phyloP scores from a whole-genome alignment of 2,888 invertebrate species.

The Thereva unica region DNA sequence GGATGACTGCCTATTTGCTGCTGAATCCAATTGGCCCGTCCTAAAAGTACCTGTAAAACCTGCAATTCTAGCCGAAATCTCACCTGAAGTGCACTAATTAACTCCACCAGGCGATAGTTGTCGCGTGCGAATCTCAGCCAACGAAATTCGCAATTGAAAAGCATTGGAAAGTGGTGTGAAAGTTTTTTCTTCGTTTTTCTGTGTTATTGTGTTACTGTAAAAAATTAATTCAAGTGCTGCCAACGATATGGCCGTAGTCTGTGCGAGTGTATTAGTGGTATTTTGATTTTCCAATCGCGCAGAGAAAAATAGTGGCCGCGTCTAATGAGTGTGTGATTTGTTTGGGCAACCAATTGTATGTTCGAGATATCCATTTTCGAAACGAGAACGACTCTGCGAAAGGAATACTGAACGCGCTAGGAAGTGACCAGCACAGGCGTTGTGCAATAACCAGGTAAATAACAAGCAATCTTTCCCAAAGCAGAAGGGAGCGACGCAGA shows the following conservation, averaged over 20 bases:
- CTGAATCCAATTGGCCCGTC: neutral
- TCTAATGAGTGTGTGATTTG: neutral
- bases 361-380: slow-evolving; percentile 10
- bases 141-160: neutral
- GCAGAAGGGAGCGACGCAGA: too few relatives aligned
- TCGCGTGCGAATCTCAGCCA: too few relatives aligned
- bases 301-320: slow-evolving; percentile 2
- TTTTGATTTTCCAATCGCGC: slow-evolving; percentile 5
- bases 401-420: slow-evolving; percentile 9
- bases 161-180: slow-evolving; percentile 15
- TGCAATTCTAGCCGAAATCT: neutral
- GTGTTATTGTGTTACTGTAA: slow-evolving; percentile 18
- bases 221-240: slow-evolving; percentile 15
- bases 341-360: slow-evolving; percentile 12
- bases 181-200: slow-evolving; percentile 17
- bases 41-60: neutral
- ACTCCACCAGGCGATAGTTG: too few relatives aligned
- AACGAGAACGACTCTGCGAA: slow-evolving; percentile 11
- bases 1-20: slow-evolving; percentile 17
- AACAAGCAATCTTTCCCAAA: too few relatives aligned
- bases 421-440: slow-evolving; percentile 7
- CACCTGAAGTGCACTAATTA: too few relatives aligned
- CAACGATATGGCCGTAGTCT: neutral
- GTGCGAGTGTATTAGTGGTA: slow-evolving; percentile 18
- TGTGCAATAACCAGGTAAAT: slow-evolving; percentile 11